Evolutionary conservation across 2,888 invertebrate genomes (phyloP).

Genomic region (Apamea monoglypha): DNA sequence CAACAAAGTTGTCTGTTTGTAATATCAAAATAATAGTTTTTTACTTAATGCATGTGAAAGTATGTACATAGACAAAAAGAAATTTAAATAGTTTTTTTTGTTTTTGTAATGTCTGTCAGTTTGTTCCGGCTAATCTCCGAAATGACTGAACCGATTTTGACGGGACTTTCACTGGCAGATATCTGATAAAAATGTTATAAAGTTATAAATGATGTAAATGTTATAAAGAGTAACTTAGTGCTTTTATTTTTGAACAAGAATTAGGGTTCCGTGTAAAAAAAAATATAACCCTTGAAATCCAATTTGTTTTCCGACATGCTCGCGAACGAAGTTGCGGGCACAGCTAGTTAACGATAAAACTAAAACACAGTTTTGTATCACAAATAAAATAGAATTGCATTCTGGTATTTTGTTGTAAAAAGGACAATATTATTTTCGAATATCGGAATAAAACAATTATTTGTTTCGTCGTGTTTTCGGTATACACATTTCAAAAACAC

Average conservation of each 20-base stretch:
- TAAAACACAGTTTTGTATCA: not conserved
- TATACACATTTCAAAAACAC: not conserved
- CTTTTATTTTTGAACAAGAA: not conserved
- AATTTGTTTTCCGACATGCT: not conserved
- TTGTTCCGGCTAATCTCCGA: not conserved
- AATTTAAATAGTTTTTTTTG: no score
- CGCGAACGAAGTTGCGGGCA: no score
- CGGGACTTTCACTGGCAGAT: not conserved
- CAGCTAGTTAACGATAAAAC: not conserved
- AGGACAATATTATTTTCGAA: not conserved
- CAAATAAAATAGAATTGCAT: constrained; percentile 3
- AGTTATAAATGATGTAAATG: no score
- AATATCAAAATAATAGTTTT: not conserved
- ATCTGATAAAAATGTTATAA: no score
- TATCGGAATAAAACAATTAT: not conserved
- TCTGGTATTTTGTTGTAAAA: not conserved
- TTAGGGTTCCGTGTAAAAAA: not conserved
- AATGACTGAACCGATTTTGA: not conserved
- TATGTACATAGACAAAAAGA: no score
- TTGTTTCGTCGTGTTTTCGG: not conserved
- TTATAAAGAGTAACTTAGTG: no score
- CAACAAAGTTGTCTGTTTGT: not conserved
- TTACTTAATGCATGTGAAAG: no score
- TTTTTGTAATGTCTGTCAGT: no score
- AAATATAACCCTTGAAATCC: not conserved